Percentiles rank a stretch among this genome's conserved stretches.
These are phyloP conservation scores for Oscheius sp. DNA, from an alignment of 1,140 invertebrate species.

Conservation along the genomic window DNA sequence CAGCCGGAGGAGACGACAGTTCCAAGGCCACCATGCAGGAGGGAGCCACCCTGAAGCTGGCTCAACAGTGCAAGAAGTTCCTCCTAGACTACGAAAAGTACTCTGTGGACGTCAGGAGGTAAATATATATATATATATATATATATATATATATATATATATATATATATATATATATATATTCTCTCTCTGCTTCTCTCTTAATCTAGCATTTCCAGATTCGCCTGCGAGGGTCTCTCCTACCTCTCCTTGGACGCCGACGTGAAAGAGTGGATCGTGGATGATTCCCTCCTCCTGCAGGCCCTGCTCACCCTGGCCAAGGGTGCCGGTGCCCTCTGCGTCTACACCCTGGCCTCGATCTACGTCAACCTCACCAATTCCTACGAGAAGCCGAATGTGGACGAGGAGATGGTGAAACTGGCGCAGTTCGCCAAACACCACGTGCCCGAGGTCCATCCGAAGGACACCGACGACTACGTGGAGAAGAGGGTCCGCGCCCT, in stretches of 20 bases:
- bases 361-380: slow-evolving; percentile 95
- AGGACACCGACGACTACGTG: slow-evolving; percentile 86
- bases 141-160: too few species aligned
- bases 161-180: too few species aligned
- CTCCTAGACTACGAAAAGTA: slow-evolving; percentile 51
- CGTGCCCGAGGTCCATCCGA: slow-evolving; percentile 74
- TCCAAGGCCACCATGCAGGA: slow-evolving; percentile 89
- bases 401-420: slow-evolving; percentile 92
- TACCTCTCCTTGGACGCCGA: slow-evolving; percentile 96
- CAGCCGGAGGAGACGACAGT: slow-evolving; percentile 91
- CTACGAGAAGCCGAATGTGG: slow-evolving; percentile 93
- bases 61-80: slow-evolving; percentile 79
- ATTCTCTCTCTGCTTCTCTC: not conserved
- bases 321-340: slow-evolving; percentile 59
- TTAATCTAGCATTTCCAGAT: slow-evolving; percentile 32
- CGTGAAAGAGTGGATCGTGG: slow-evolving; percentile 91
- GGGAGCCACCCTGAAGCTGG: slow-evolving; percentile 85
- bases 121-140: too few species aligned
- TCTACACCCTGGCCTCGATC: slow-evolving; percentile 63
- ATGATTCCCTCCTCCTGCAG: slow-evolving; percentile 72
- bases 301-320: slow-evolving; percentile 35
- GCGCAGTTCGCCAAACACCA: slow-evolving; percentile 98
- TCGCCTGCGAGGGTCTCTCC: slow-evolving; percentile 88
- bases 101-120: slow-evolving; percentile 47
- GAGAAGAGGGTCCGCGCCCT: slow-evolving; percentile 76